A percentile compares a stretch with the other conserved stretches of the same genome.
Evolutionary conservation across 2,888 invertebrate species (phyloP).

Genomic region (Leptopilina syphax): DNA sequence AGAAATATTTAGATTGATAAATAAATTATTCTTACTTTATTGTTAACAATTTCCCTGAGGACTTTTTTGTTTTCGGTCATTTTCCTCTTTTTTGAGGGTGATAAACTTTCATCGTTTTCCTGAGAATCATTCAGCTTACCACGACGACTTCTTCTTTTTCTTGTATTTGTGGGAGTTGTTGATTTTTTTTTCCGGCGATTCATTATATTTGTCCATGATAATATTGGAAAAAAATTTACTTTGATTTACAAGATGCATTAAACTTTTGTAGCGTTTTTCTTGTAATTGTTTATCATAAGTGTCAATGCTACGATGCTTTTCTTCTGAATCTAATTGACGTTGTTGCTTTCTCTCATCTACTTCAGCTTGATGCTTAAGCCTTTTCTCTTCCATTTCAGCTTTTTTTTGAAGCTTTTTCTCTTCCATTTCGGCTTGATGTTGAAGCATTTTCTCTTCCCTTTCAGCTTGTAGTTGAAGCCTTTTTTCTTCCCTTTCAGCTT

Average conservation of each 20-base stretch:
- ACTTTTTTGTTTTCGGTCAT: neutral
- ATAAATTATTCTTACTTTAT: neutral
- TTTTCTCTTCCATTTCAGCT: too few relatives aligned
- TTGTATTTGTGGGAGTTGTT: neutral
- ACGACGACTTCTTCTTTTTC: slow-evolving; percentile 1
- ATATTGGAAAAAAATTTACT: slow-evolving; percentile 68
- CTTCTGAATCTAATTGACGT: slow-evolving; percentile 31
- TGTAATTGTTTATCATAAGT: slow-evolving; percentile 59
- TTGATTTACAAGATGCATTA: slow-evolving; percentile 68
- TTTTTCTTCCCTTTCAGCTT: too few relatives aligned
- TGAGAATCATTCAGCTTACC: slow-evolving; percentile 38
- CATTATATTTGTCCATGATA: slow-evolving; percentile 62
- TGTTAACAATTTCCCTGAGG: neutral
- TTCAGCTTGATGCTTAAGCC: too few relatives aligned
- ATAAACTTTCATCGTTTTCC: slow-evolving; percentile 41
- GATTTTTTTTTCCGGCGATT: neutral
- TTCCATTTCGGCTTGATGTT: neutral
- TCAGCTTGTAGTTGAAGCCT: too few relatives aligned
- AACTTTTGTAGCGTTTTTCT: slow-evolving; percentile 67
- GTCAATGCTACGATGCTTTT: slow-evolving; percentile 54
- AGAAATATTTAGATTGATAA: neutral
- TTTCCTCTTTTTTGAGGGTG: slow-evolving; percentile 18
- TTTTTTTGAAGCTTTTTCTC: neutral
- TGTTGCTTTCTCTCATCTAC: too few relatives aligned
- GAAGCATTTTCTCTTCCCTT: too few relatives aligned